A percentile compares a stretch with the other conserved stretches of the same genome.
Evolutionary conservation across 2,113 vertebrate genomes (phyloP).

Genomic region (Delphinapterus leucas): DNA sequence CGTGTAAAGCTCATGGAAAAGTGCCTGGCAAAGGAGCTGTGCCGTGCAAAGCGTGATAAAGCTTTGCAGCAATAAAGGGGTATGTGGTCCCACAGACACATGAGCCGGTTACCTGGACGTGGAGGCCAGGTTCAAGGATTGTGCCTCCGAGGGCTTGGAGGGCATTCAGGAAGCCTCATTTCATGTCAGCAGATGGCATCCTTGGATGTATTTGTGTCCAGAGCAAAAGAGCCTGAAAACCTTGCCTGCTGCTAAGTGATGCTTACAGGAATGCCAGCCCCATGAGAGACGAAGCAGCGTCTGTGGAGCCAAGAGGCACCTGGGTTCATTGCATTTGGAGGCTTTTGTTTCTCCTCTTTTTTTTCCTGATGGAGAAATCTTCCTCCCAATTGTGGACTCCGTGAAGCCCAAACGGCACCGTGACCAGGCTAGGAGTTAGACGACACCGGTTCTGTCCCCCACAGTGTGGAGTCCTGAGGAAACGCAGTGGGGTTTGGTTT

Average conservation of each 20-base stretch:
- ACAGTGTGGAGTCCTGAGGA: neutral
- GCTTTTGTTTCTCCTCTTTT: neutral
- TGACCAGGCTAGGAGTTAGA: neutral
- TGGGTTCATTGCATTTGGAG: neutral
- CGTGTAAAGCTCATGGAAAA: neutral
- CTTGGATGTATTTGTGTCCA: neutral
- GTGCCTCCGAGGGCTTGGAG: neutral
- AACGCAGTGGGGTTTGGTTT: neutral
- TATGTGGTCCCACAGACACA: neutral
- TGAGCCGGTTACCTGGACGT: neutral
- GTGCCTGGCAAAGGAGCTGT: neutral
- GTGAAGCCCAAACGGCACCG: neutral
- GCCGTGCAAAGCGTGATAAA: neutral
- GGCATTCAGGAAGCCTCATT: neutral
- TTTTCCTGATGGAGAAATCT: neutral
- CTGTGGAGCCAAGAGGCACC: neutral
- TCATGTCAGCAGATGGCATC: neutral
- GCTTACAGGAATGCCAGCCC: too few species aligned
- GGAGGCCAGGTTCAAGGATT: neutral
- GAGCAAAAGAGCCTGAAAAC: neutral
- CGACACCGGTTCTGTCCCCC: neutral
- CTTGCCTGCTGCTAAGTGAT: neutral
- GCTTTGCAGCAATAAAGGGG: neutral
- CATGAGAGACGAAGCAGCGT: accelerated
- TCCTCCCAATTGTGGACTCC: neutral